Conservation (phyloP, 2,888 invertebrate genomes). For the Morpho deidamia region DNA sequence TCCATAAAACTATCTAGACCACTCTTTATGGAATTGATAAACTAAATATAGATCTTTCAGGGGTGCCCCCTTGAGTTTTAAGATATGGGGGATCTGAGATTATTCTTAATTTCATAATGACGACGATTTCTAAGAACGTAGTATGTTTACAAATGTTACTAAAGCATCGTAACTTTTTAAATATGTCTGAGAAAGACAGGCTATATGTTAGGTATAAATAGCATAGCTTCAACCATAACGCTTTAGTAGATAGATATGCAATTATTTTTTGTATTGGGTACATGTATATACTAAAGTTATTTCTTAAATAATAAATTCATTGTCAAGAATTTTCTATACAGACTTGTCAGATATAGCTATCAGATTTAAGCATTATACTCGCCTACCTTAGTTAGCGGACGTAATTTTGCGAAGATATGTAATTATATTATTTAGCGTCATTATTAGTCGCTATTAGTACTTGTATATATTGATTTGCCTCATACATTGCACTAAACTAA, state of each 20-base stretch:
- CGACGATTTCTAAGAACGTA: not conserved
- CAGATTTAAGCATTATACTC: not conserved
- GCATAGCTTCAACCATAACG: constrained; percentile 12
- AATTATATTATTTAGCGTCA: constrained; percentile 30
- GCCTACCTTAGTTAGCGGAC: not conserved
- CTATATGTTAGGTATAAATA: not conserved
- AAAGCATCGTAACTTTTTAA: not conserved
- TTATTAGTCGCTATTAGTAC: constrained; percentile 29
- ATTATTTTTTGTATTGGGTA: not conserved
- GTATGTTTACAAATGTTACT: not conserved
- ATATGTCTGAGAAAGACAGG: too few relatives aligned
- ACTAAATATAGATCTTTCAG: not conserved
- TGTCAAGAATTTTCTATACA: not conserved
- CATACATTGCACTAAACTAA: constrained; percentile 49
- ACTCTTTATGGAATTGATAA: constrained; percentile 1
- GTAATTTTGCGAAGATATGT: not conserved
- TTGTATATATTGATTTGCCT: constrained; percentile 51
- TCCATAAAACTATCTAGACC: not conserved
- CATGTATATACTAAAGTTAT: not conserved
- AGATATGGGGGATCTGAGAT: not conserved
- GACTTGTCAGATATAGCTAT: not conserved
- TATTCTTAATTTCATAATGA: too few relatives aligned
- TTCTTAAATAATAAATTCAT: not conserved
- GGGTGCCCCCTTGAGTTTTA: too few relatives aligned
- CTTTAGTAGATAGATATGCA: constrained; percentile 13